phyloP scores from a whole-genome alignment of 1,140 invertebrate genomes.

The Gryon sp. region DNA sequence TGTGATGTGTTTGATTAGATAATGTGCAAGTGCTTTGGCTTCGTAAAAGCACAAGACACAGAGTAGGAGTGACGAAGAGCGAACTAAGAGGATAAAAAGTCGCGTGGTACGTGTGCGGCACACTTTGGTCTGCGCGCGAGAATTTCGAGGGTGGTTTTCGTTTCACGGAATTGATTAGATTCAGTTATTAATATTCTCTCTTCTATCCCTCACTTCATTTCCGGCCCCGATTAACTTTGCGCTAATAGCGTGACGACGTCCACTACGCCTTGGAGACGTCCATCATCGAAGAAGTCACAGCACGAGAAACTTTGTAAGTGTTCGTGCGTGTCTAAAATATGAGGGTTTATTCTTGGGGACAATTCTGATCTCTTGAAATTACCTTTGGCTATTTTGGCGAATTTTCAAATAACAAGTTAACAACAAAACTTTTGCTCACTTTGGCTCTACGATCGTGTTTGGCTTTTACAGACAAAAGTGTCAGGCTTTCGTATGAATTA shows the following conservation, averaged over 20 bases:
- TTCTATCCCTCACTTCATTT: slow-evolving; percentile 78
- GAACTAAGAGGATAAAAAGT: slow-evolving; percentile 12
- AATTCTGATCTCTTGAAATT: slow-evolving; percentile 63
- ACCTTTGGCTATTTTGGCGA: slow-evolving; percentile 56
- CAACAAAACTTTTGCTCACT: slow-evolving; percentile 8
- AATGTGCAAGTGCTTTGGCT: slow-evolving; percentile 59
- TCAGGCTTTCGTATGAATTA: too few species aligned
- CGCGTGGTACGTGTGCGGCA: slow-evolving; percentile 27
- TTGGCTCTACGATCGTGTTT: slow-evolving; percentile 4
- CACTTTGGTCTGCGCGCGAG: slow-evolving; percentile 45
- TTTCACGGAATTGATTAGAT: slow-evolving; percentile 78
- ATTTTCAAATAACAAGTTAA: slow-evolving; percentile 48
- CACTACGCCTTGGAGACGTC: slow-evolving; percentile 67
- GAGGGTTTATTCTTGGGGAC: slow-evolving; percentile 64
- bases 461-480: neutral
- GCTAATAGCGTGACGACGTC: slow-evolving; percentile 78
- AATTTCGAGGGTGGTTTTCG: slow-evolving; percentile 70
- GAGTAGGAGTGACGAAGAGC: slow-evolving; percentile 27
- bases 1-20: slow-evolving; percentile 76
- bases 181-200: slow-evolving; percentile 80
- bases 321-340: slow-evolving; percentile 65
- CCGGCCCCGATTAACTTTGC: slow-evolving; percentile 76
- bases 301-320: slow-evolving; percentile 62
- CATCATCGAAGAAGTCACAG: slow-evolving; percentile 60
- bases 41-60: slow-evolving; percentile 38